These are phyloP conservation scores for Protosalanx chinensis DNA, from an alignment of 2,797 vertebrate species.

Conservation along the genomic window DNA sequence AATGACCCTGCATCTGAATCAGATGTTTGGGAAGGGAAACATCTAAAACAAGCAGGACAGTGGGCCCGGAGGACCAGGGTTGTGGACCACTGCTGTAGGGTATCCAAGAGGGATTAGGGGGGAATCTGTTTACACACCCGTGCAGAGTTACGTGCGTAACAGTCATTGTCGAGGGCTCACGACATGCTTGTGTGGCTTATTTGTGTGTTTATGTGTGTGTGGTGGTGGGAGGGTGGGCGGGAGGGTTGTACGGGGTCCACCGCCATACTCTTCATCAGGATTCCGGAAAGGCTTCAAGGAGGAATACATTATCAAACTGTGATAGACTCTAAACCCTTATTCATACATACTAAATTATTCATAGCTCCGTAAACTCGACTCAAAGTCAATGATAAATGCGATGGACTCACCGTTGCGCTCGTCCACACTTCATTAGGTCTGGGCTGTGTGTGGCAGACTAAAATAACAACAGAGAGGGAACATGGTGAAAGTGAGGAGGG, in stretches of 20 bases:
- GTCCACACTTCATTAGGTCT: conserved; percentile 70
- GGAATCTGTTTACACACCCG: conserved; percentile 45
- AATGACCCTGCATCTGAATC: too few species aligned
- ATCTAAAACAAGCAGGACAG: too few species aligned
- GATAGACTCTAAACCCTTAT: conserved; percentile 70
- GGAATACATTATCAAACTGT: conserved; percentile 65
- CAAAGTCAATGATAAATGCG: conserved; percentile 73
- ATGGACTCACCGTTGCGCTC: conserved; percentile 57
- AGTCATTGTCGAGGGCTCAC: conserved; percentile 10
- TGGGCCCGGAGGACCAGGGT: too few species aligned
- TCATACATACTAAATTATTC: conserved; percentile 75
- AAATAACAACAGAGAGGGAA: conserved; percentile 46
- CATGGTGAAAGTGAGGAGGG: background rate
- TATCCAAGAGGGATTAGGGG: conserved; percentile 29
- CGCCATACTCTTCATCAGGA: conserved; percentile 53
- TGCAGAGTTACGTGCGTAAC: conserved; percentile 2
- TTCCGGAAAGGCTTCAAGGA: conserved; percentile 67
- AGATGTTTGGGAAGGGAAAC: too few species aligned
- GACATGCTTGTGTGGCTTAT: background rate
- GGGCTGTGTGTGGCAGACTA: conserved; percentile 48
- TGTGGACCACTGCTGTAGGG: background rate
- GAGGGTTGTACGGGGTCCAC: conserved; percentile 15
- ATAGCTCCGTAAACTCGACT: conserved; percentile 69
- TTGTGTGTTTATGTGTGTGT: background rate
- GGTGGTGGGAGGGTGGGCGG: background rate